A percentile compares a stretch with the other conserved stretches of the same genome.
phyloP scores from a whole-genome alignment of 2,888 invertebrate species.

The Nezara viridula region DNA sequence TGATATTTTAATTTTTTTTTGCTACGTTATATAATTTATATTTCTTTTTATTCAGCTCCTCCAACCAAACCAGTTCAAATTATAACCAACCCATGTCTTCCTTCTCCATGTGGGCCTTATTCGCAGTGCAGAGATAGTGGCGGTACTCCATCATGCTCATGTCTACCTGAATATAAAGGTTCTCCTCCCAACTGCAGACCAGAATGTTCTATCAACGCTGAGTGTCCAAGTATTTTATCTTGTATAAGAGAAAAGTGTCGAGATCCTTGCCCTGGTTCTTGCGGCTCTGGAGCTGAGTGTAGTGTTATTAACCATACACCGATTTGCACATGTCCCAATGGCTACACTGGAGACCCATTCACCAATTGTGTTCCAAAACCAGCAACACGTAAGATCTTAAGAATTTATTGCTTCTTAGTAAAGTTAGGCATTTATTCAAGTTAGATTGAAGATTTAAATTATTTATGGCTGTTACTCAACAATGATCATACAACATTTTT shows the following conservation, averaged over 20 bases:
- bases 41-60: slow-evolving; percentile 66
- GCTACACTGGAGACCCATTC: slow-evolving; percentile 75
- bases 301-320: slow-evolving; percentile 74
- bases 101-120: slow-evolving; percentile 89
- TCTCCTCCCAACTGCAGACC: slow-evolving; percentile 87
- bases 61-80: slow-evolving; percentile 62
- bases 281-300: slow-evolving; percentile 81
- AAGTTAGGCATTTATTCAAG: neutral
- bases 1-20: neutral
- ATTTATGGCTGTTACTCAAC: neutral
- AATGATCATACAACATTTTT: neutral
- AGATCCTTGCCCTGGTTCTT: slow-evolving; percentile 85
- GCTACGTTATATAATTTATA: neutral
- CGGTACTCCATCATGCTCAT: slow-evolving; percentile 84
- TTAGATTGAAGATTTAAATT: neutral
- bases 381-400: slow-evolving; percentile 60
- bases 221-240: slow-evolving; percentile 82
- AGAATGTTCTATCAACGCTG: slow-evolving; percentile 88
- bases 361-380: slow-evolving; percentile 69
- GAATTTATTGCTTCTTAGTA: neutral
- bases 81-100: slow-evolving; percentile 80
- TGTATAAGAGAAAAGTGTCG: slow-evolving; percentile 82
- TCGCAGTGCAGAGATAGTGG: slow-evolving; percentile 83
- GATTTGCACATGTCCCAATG: slow-evolving; percentile 73
- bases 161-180: slow-evolving; percentile 84